Evolutionary conservation across 2,888 invertebrate genomes (phyloP).

Genomic region (Pterobdella sp.): DNA sequence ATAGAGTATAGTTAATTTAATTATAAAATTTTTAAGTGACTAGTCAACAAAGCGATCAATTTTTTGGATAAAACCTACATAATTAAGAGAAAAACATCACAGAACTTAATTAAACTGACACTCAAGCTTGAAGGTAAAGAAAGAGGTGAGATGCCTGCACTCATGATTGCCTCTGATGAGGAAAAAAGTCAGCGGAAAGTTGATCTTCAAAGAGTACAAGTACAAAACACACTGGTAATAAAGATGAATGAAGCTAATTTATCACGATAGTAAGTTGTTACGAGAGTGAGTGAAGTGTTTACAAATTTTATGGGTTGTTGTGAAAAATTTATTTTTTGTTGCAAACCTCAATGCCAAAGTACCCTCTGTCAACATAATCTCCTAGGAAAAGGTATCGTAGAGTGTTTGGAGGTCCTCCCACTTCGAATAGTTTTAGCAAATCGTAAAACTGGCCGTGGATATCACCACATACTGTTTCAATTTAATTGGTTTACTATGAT

Average conservation of each 20-base stretch:
- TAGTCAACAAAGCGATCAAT: background rate
- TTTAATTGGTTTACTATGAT: too few relatives aligned
- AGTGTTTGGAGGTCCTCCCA: conserved; percentile 30
- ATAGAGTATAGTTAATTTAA: background rate
- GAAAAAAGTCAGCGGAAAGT: conserved; percentile 26
- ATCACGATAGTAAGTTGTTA: background rate
- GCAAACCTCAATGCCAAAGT: conserved; percentile 30
- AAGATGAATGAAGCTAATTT: background rate
- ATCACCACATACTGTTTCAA: conserved; percentile 32
- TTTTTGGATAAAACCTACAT: background rate
- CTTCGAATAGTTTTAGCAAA: conserved; percentile 30
- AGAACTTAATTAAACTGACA: conserved; percentile 8
- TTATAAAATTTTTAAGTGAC: background rate
- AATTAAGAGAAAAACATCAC: background rate
- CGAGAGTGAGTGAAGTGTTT: background rate
- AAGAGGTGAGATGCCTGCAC: conserved; percentile 27
- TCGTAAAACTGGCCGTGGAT: conserved; percentile 33
- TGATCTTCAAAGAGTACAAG: conserved; percentile 28
- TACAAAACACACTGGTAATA: conserved; percentile 30
- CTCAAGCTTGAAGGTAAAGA: conserved; percentile 30
- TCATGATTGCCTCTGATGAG: conserved; percentile 31
- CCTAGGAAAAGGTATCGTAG: conserved; percentile 27
- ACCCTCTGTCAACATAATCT: conserved; percentile 30
- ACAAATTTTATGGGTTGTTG: background rate
- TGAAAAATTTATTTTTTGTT: background rate